phyloP scores from a whole-genome alignment of 2,888 invertebrate species.

The Enchytraeus crypticus region DNA sequence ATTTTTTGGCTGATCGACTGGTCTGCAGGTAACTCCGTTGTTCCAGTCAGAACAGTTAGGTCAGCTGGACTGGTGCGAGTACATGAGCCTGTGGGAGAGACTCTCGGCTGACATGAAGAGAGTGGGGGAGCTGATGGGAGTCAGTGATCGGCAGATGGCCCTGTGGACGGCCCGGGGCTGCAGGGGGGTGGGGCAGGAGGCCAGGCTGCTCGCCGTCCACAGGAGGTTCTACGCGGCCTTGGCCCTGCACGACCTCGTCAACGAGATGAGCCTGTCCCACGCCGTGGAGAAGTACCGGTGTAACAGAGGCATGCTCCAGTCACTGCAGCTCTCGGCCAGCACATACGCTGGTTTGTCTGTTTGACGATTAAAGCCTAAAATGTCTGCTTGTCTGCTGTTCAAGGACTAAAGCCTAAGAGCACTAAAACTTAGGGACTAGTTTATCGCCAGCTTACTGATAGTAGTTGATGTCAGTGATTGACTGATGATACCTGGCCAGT shows the following conservation, averaged over 20 bases:
- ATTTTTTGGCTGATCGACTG: too few relatives aligned
- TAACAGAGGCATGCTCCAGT: slow-evolving; percentile 80
- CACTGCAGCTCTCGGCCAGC: slow-evolving; percentile 84
- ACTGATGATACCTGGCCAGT: too few relatives aligned
- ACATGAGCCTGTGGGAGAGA: slow-evolving; percentile 70
- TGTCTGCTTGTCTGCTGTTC: too few relatives aligned
- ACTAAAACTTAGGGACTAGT: too few relatives aligned
- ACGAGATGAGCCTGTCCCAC: slow-evolving; percentile 70
- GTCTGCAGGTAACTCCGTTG: slow-evolving; percentile 72
- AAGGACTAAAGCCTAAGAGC: too few relatives aligned
- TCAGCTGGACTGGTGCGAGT: slow-evolving; percentile 59
- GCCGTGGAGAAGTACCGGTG: slow-evolving; percentile 63
- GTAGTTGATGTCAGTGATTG: too few relatives aligned
- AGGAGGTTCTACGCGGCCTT: slow-evolving; percentile 60
- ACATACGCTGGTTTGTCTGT: slow-evolving; percentile 73
- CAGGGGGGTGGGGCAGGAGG: slow-evolving; percentile 16
- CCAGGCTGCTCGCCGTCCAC: slow-evolving; percentile 9
- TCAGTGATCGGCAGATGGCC: slow-evolving; percentile 76
- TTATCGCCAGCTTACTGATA: too few relatives aligned
- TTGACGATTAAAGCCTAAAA: too few relatives aligned
- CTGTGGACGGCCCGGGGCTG: slow-evolving; percentile 55
- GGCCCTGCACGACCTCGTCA: slow-evolving; percentile 82
- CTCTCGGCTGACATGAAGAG: slow-evolving; percentile 69
- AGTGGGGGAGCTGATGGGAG: slow-evolving; percentile 78
- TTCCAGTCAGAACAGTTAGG: slow-evolving; percentile 71